Evolutionary conservation across 1,140 invertebrate species (phyloP).

Genomic region (Penaeus chinensis): DNA sequence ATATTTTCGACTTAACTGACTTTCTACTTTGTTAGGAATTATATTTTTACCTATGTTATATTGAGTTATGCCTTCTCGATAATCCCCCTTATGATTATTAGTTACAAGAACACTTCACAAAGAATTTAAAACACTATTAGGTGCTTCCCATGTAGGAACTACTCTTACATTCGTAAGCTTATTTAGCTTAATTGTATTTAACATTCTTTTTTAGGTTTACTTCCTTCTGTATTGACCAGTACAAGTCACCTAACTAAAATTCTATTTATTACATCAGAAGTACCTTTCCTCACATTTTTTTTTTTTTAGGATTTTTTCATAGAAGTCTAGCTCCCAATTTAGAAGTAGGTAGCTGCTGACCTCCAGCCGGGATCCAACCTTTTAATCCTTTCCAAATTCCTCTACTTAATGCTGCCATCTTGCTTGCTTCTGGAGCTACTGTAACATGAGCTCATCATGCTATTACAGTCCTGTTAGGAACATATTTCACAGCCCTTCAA

Average conservation of each 20-base stretch:
- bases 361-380: no score
- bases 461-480: slow-evolving; percentile 72
- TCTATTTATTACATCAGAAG: slow-evolving; percentile 64
- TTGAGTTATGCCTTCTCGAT: slow-evolving; percentile 26
- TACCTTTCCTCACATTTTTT: no score
- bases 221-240: background rate
- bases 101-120: slow-evolving; percentile 1
- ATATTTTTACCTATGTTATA: slow-evolving; percentile 8
- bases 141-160: no score
- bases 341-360: no score
- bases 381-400: no score
- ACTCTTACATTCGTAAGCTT: no score
- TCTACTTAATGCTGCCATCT: no score
- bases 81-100: background rate
- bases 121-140: slow-evolving; percentile 39
- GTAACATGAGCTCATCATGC: slow-evolving; percentile 73
- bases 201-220: background rate
- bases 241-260: background rate
- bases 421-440: slow-evolving; percentile 72
- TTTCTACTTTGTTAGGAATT: slow-evolving; percentile 3
- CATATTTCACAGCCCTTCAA: slow-evolving; percentile 71
- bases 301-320: no score
- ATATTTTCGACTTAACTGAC: background rate
- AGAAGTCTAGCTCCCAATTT: no score
- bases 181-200: background rate